Base-by-base conservation (phyloP, 2,888 invertebrate genomes). In the Leucania comma region DNA sequence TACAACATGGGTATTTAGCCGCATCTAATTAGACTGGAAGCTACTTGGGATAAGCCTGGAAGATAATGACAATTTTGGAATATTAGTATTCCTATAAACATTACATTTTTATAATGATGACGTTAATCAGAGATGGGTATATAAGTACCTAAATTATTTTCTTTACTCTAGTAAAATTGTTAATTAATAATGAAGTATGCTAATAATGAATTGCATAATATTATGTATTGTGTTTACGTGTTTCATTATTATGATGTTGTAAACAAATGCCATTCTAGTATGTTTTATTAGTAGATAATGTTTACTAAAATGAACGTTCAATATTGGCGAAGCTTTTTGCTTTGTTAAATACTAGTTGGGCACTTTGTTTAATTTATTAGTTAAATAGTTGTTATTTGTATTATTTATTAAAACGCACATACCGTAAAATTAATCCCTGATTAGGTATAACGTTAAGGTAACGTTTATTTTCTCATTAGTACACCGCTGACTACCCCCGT, bases 321-420 rank as follows among this genome's bases (percentile, higher is more conserved):
- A 69, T 54, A 60, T 56, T 59, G 8, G 38, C 3, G 20, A 66
- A 75, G 72, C 75, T 75, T 56, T 56, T 56, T 54, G 46, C 22
- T 26, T 48, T 20, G 22, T 24, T 24, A 63, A 74, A 71, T 63
- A 63, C 63, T 60, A 22, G 22, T 17, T 26, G 12, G 8, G 24
- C 26, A 46, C 62, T 29, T 35, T 54, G 26, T 20, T 38, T 29
- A 59, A 32, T 59, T 66, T 6, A n/a, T 58, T 70, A 6, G n/a
- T 38, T 57, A 22, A 68, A 58, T 53, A 10, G 51, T 26, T 62
- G 53, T 58, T 61, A 20, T 53, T 32, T 62, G 24, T 4, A 38
- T n/a, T 24, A 29, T 54, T 74, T n/a, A n/a, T 12, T 29, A 54
- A 38, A 46, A 26, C 35, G 32, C 8, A 32, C 3, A 12, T 53